phyloP scores from a whole-genome alignment of 2,113 vertebrate species.

The Stictonetta naevosa region DNA sequence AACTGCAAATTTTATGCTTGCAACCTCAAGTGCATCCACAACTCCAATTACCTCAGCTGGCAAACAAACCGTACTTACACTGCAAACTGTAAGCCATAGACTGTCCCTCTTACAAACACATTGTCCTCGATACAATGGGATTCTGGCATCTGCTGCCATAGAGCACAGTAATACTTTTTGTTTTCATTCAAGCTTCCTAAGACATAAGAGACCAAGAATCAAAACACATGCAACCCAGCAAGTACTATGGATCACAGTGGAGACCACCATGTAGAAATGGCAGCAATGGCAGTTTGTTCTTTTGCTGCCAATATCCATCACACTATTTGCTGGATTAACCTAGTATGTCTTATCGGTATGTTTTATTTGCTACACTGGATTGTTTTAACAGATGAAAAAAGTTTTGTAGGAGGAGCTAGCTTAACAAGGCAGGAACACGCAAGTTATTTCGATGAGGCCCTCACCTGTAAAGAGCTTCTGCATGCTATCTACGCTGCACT shows the following conservation, averaged over 20 bases:
- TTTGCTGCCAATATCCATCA: background rate
- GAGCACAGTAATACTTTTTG: background rate
- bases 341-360: accelerated
- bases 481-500: background rate
- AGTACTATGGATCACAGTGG: background rate
- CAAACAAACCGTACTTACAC: background rate
- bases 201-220: background rate
- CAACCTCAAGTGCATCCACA: background rate
- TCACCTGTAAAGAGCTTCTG: background rate
- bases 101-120: background rate
- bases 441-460: background rate
- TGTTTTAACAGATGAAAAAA: background rate
- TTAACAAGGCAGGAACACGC: background rate
- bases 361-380: background rate
- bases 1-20: background rate
- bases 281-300: background rate
- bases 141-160: background rate
- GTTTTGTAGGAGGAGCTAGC: background rate
- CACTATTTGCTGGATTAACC: background rate
- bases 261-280: background rate
- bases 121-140: background rate
- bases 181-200: background rate
- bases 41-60: background rate
- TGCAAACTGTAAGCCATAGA: background rate
- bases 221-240: background rate